phyloP scores from a whole-genome alignment of 2,797 vertebrate genomes.

The Buphagus erythrorhynchus region DNA sequence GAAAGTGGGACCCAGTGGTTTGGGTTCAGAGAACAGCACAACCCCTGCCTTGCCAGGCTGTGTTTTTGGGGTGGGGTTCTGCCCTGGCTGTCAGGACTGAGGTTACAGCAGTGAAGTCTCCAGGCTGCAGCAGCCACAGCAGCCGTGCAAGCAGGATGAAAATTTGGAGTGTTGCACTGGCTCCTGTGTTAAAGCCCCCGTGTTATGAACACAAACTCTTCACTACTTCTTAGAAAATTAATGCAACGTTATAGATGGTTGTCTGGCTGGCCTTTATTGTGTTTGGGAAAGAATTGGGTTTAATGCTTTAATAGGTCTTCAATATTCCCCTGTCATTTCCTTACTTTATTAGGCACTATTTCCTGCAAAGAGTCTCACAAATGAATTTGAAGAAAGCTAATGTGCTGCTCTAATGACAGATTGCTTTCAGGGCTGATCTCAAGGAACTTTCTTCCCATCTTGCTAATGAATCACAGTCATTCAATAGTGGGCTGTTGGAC shows the following conservation, averaged over 20 bases:
- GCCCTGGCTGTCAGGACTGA: background rate
- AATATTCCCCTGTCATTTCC: constrained; percentile 26
- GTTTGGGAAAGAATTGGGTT: background rate
- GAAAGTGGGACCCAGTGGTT: constrained; percentile 28
- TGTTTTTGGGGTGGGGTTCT: background rate
- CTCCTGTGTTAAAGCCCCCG: accelerated
- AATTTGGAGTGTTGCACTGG: background rate
- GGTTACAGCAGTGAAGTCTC: constrained; percentile 12
- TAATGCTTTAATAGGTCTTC: background rate
- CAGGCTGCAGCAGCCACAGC: background rate
- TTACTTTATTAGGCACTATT: constrained; percentile 30
- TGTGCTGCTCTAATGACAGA: background rate
- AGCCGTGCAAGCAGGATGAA: constrained; percentile 25
- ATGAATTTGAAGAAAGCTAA: constrained; percentile 26
- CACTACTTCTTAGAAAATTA: background rate
- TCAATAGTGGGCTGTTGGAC: background rate
- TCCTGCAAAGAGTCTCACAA: constrained; percentile 12
- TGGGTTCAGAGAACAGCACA: constrained; percentile 53
- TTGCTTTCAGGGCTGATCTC: constrained; percentile 27
- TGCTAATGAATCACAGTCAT: background rate
- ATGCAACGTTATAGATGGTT: background rate
- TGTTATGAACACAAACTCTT: background rate
- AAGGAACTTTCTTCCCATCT: constrained; percentile 10
- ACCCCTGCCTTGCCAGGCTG: background rate
- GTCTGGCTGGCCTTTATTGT: background rate